Base-by-base conservation (phyloP, 2,888 invertebrate species). In the Mechanitis mazaeus region DNA sequence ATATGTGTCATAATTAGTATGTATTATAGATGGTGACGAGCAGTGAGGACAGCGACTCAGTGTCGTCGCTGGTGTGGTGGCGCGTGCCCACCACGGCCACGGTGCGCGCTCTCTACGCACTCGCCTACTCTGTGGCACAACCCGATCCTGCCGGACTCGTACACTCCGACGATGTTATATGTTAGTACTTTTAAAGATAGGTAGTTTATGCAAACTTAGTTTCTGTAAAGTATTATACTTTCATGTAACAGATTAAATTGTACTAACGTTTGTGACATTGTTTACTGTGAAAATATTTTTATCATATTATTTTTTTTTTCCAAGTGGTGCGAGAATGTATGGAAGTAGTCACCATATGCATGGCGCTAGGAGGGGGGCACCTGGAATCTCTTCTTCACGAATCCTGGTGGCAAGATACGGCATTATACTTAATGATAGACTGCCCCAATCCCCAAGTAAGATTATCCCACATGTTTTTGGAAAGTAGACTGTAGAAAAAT, bases 271-370 rank as follows among this genome's bases (percentile, higher is more conserved):
- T 42, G 9, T 42, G 9, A 9, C 9, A 9, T 42, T 42, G 3
- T 20, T 20, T 42, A 9, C 9, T 11, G 9, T 9, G 9, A 9
- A 9, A 9, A 2, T 42, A 9, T 42, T 42, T 42, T 9, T 9
- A 42, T 9, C 9, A 42, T 9, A 3, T 9, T 42, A 9, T 9
- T 42, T 42, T 42, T 42, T 33, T 63, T 54, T 55, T 90, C 77
- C 56, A 84, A 88, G 95, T 97, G 76, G 97, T 97, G 75, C 95
- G 96, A 73, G 98, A 98, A 87, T 96, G 97, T 56, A 91, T 98
- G 80, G 98, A 98, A 88, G 94, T 97, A 66, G 91, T 98, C 66
- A 96, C 97, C 57, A 94, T 98, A 69, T 95, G 96, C 69, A 93
- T 98, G 79, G 95, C 97, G 56, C 86, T 98, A 56, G 97, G 97